Base-by-base conservation (phyloP, 2,113 vertebrate genomes). In the Caloenas nicobarica region DNA sequence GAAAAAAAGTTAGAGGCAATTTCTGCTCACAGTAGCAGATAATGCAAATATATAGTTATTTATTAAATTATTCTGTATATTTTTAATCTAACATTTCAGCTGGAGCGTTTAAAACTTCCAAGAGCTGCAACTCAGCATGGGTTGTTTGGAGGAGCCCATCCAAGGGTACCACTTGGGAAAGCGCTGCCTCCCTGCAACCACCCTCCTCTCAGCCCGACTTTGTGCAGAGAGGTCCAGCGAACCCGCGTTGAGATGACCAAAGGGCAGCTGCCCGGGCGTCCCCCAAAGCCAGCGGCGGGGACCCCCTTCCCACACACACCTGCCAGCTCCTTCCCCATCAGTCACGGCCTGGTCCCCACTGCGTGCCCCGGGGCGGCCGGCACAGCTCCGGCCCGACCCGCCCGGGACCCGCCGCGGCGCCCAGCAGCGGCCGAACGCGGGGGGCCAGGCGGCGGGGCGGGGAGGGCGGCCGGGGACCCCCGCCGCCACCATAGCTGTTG, bases 21-120 rank as follows among this genome's bases (percentile, higher is more conserved):
- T 86, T 66, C 73, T 64, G 28, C 10, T 61, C 33, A 21, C 14
- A 21, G 24, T 3, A 83, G 57, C 13, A 22, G 53, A 51, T 17
- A 51, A 31, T 0, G 1, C 0, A 53, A 31, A 9, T 15, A 18
- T 2, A 28, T 2, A 29, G 9, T 13, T 61, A 31, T 3, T 15
- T 44, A 25, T 2, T 7, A 10, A 19, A 7, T 9, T 22, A 7
- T 3, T 17, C n/a, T 15, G 34, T 10, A 69, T 24, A 1, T 54
- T 26, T 26, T 21, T 26, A 73, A 61, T 1, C 21, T 1, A 16
- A 1, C 8, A 42, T 48, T 81, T 76, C 57, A 72, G 25, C 11
- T 16, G 4, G 10, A 86, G 26, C 7, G 28, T 13, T 76, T 57
- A 38, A 85, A 84, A 72, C 81, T 81, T 66, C 10, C 29, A 42